A percentile compares a stretch with the other conserved stretches of the same genome.
Evolutionary conservation across 2,113 vertebrate genomes (phyloP).

Genomic region (Chaetura pelagica): DNA sequence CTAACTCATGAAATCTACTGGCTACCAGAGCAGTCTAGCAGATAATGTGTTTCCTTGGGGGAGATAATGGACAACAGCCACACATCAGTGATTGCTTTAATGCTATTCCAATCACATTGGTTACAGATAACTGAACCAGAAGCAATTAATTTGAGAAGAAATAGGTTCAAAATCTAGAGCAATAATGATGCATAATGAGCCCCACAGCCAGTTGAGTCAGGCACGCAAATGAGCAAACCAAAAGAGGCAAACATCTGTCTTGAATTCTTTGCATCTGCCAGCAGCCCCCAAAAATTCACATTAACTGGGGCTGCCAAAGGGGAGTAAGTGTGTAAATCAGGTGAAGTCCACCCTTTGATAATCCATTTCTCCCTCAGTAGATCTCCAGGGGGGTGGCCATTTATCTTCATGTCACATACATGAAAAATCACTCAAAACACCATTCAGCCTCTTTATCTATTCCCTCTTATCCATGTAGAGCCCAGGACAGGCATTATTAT

Average conservation of each 20-base stretch:
- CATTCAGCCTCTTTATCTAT: not conserved
- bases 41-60: not conserved
- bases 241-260: not conserved
- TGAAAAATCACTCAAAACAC: not conserved
- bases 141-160: slow-evolving; percentile 36
- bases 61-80: not conserved
- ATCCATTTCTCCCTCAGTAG: not conserved
- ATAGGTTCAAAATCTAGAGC: not conserved
- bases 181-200: not conserved
- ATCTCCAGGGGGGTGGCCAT: not conserved
- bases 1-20: accelerated
- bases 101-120: not conserved
- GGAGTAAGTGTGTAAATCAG: not conserved
- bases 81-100: not conserved
- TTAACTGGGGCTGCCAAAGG: not conserved
- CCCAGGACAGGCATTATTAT: not conserved
- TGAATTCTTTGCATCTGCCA: not conserved
- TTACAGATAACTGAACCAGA: slow-evolving; percentile 44
- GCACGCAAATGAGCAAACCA: not conserved
- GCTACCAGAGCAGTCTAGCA: not conserved
- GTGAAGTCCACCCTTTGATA: not conserved
- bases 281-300: not conserved
- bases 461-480: not conserved
- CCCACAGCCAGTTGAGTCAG: accelerated
- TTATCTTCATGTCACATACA: not conserved